Conservation (phyloP, 2,888 invertebrate species). For the Acronicta alni region DNA sequence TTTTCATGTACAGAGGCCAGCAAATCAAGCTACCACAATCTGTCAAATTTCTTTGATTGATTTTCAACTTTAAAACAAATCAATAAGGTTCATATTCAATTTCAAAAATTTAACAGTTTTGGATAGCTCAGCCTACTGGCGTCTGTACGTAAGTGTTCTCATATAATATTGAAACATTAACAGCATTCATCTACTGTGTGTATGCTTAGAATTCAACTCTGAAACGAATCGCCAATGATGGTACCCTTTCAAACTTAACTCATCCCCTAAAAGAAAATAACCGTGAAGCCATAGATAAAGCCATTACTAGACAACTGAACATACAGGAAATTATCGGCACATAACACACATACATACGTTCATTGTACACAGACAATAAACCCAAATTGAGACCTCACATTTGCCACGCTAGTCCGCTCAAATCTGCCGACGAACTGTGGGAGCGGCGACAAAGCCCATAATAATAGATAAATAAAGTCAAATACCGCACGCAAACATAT, state of each 20-base stretch:
- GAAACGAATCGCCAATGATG: conserved; percentile 35
- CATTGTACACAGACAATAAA: conserved; percentile 75
- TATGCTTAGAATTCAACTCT: conserved; percentile 15
- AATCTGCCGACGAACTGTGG: conserved; percentile 66
- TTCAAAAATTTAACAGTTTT: too few species aligned
- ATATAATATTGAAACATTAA: background rate
- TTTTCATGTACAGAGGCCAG: too few species aligned
- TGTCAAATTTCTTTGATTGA: too few species aligned
- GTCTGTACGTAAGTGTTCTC: too few species aligned
- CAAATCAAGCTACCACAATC: too few species aligned
- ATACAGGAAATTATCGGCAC: conserved; percentile 50
- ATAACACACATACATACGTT: conserved; percentile 52
- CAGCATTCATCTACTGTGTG: background rate
- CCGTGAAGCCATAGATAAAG: conserved; percentile 49
- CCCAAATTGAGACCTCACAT: conserved; percentile 85
- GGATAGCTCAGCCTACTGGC: too few species aligned
- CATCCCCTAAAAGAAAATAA: conserved; percentile 43
- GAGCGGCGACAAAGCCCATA: conserved; percentile 72
- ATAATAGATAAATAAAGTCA: conserved; percentile 81
- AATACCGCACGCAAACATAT: conserved; percentile 63
- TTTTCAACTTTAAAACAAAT: too few species aligned
- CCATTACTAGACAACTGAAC: conserved; percentile 49
- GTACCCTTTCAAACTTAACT: conserved; percentile 33
- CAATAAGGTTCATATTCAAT: too few species aligned
- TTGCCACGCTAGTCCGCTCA: conserved; percentile 76